phyloP scores from a whole-genome alignment of 2,113 vertebrate species.

The Tetraodon nigroviridis region DNA sequence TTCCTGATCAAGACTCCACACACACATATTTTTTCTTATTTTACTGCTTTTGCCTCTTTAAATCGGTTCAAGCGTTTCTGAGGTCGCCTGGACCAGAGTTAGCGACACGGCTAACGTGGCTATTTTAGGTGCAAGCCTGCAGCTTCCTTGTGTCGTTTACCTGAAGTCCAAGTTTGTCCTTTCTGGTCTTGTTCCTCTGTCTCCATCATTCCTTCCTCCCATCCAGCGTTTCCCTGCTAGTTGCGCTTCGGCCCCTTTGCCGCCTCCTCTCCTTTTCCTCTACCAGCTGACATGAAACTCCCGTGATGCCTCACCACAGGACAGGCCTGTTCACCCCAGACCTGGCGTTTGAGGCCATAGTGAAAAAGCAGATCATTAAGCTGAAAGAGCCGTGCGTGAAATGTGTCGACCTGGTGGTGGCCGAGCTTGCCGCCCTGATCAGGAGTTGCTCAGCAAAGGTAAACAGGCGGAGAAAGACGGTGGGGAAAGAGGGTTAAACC shows the following conservation, averaged over 20 bases:
- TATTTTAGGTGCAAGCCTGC: conserved; percentile 26
- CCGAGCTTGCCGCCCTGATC: conserved; percentile 88
- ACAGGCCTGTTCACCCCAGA: conserved; percentile 97
- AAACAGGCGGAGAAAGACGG: conserved; percentile 51
- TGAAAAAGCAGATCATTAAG: conserved; percentile 98
- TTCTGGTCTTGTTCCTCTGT: conserved; percentile 27
- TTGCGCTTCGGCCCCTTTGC: conserved; percentile 10
- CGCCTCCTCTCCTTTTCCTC: conserved; percentile 26
- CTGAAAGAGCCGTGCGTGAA: conserved; percentile 97
- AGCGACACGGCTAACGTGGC: background rate
- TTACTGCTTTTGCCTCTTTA: too few relatives aligned
- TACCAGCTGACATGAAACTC: conserved; percentile 47
- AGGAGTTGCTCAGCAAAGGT: conserved; percentile 94
- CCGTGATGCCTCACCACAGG: conserved; percentile 72
- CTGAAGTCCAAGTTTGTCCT: conserved; percentile 43
- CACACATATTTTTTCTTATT: too few relatives aligned
- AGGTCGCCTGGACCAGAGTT: background rate
- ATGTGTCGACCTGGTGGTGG: conserved; percentile 93
- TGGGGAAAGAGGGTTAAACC: background rate
- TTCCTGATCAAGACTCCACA: too few relatives aligned
- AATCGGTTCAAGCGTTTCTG: too few relatives aligned
- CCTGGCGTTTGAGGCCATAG: conserved; percentile 96
- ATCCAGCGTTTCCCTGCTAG: conserved; percentile 17
- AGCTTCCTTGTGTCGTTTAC: conserved; percentile 55
- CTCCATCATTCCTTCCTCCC: conserved; percentile 17